Evolutionary conservation across 2,888 invertebrate species (phyloP), one percentile per base, ranked within the genome.

Genomic region (Hyalella azteca): DNA sequence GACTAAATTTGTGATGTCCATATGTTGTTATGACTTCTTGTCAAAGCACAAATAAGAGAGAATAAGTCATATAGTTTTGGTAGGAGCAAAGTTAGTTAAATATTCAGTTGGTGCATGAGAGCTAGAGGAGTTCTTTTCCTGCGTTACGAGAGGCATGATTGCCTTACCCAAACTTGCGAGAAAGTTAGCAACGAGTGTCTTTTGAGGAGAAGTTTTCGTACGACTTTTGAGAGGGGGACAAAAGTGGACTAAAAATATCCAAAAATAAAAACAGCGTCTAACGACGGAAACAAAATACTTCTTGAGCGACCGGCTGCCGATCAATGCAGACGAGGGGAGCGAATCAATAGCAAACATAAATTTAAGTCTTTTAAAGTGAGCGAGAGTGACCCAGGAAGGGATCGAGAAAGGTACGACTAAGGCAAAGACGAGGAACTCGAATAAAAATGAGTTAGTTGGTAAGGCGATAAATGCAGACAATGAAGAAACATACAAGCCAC

Each of bases 221-320:
- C 54, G 26, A 54, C 54, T 54, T 54, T 54, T 54, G 54, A 29
- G 26, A 54, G 54, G 54, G 54, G 54, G 29, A 29, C 22, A n/a
- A n/a, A n/a, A 5, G 26, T 29, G 26, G 54, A 9, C 9, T 29
- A 54, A 54, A 54, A 54, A 54, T 29, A 1, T n/a, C 26, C 29
- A 5, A 26, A 7, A 3, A 22, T 26, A 54, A 54, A 54, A 26
- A 29, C 26, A 29, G 26, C 22, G 54, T n/a, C 54, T 54, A 54
- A 54, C 22, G 54, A 54, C 54, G 54, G 54, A 54, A 54, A 54
- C 54, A 54, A 54, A 54, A 54, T 54, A 29, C 54, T 54, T 54
- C 54, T 54, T 54, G 54, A 29, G 54, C 54, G 54, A 54, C 54
- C 54, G 54, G 22, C 54, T 54, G 26, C 54, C 54, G 54, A 54